These are phyloP conservation scores for Mugil cephalus DNA, from an alignment of 2,113 vertebrate genomes.

Conservation along the genomic window DNA sequence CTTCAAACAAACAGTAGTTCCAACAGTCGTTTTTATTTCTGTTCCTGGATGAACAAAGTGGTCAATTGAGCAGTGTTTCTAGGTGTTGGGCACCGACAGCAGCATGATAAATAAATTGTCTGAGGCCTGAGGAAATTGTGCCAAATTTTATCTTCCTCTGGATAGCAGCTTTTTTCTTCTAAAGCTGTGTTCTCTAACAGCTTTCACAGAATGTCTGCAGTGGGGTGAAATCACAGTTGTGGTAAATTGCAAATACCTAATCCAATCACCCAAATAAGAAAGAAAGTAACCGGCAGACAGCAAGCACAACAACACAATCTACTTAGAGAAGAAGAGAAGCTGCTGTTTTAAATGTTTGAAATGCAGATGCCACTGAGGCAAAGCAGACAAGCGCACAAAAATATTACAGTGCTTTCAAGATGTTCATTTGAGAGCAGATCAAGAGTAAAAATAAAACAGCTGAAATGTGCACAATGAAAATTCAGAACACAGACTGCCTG, in stretches of 20 bases:
- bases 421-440: too few relatives aligned
- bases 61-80: constrained; percentile 11
- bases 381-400: neutral
- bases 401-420: neutral
- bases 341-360: neutral
- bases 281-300: neutral
- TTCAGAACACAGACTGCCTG: too few relatives aligned
- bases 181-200: neutral
- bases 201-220: too few relatives aligned
- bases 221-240: constrained; percentile 1
- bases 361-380: neutral
- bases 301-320: neutral
- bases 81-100: neutral
- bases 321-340: neutral
- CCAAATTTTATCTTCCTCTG: constrained; percentile 22
- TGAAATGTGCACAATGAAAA: too few relatives aligned
- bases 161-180: neutral
- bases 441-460: too few relatives aligned
- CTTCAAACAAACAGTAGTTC: constrained; percentile 19
- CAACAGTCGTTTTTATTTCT: neutral
- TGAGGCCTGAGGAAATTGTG: too few relatives aligned
- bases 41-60: constrained; percentile 30
- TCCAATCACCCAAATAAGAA: constrained; percentile 35
- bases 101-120: constrained; percentile 9
- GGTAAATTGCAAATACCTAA: constrained; percentile 29